Conservation (phyloP, 2,888 invertebrate species). For the Trachelus iudaicus region DNA sequence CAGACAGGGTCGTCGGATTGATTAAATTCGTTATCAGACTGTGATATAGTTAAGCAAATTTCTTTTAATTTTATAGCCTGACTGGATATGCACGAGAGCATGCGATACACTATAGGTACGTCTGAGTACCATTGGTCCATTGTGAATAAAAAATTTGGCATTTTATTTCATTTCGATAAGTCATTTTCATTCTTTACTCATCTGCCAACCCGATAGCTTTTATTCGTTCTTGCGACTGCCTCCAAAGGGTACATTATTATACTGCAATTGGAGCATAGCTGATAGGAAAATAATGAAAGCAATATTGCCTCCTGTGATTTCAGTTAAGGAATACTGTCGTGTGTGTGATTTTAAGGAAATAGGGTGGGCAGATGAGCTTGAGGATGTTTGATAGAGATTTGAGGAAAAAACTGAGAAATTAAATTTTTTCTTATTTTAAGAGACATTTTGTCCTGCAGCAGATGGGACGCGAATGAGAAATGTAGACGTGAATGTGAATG, state of each 20-base stretch:
- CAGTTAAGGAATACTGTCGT: neutral
- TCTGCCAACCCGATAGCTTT: neutral
- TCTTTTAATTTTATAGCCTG: neutral
- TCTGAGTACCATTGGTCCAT: no score
- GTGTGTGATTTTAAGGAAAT: neutral
- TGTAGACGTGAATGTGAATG: neutral
- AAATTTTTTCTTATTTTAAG: neutral
- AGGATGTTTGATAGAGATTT: neutral
- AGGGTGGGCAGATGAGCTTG: neutral
- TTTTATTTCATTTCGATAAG: neutral
- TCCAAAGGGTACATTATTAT: neutral
- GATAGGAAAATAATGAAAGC: conserved; percentile 50
- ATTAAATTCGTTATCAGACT: neutral
- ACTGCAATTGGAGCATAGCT: conserved; percentile 53
- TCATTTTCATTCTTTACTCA: neutral
- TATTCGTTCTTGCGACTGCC: neutral
- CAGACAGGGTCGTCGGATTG: conserved; percentile 13
- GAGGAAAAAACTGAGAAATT: neutral
- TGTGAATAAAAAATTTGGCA: no score
- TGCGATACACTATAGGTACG: no score
- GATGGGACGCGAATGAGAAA: neutral
- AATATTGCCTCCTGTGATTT: neutral
- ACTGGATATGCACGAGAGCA: no score
- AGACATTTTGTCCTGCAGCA: neutral
- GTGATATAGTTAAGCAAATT: neutral